These are phyloP conservation scores for Penaeus indicus DNA, from an alignment of 1,140 invertebrate genomes.

Conservation along the genomic window DNA sequence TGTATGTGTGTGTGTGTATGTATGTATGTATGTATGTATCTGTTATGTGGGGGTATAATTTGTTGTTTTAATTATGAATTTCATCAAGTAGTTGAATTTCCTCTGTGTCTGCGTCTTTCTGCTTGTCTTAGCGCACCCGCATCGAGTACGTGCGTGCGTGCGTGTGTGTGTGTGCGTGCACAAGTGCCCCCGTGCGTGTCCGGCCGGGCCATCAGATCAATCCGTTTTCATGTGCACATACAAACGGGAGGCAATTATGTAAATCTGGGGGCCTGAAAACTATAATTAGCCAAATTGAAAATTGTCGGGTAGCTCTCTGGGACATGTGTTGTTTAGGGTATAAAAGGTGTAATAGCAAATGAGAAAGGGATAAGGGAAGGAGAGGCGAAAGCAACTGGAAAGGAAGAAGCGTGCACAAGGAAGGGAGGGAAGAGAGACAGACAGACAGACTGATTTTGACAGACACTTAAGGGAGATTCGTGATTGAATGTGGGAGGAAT, in stretches of 20 bases:
- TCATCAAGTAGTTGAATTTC: too few species aligned
- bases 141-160: not conserved
- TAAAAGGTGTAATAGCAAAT: constrained; percentile 3
- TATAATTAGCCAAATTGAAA: constrained; percentile 57
- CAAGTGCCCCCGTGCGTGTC: not conserved
- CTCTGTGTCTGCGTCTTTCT: not conserved
- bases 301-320: constrained; percentile 47
- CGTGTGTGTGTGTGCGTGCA: constrained; percentile 6
- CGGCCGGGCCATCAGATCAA: constrained; percentile 11
- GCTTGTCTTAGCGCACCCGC: not conserved
- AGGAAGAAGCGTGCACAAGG: not conserved
- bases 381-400: not conserved
- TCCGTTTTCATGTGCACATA: constrained; percentile 41
- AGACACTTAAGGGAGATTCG: too few species aligned
- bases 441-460: not conserved
- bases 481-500: too few species aligned
- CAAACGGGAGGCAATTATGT: constrained; percentile 46
- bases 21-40: constrained; percentile 25
- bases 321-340: constrained; percentile 42
- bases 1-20: not conserved
- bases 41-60: not conserved
- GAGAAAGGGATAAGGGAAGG: not conserved
- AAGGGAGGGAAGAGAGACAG: not conserved
- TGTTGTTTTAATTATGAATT: not conserved
- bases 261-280: constrained; percentile 46